Conservation (phyloP, 2,113 vertebrate species). For the Ophthalmolycus amberensis region DNA sequence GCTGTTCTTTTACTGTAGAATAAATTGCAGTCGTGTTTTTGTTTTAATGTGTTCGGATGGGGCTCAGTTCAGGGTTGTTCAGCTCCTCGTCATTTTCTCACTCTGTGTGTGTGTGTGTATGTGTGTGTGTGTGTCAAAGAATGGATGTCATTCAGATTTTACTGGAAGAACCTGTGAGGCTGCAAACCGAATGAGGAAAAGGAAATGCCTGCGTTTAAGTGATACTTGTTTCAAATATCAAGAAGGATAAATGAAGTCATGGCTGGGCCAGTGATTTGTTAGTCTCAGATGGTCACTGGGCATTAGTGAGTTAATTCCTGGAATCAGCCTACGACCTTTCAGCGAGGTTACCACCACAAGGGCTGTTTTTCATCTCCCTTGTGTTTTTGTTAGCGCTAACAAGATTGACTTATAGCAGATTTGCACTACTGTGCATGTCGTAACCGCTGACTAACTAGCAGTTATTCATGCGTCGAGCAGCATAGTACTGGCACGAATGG, state of each 20-base stretch:
- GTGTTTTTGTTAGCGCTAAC: conserved; percentile 74
- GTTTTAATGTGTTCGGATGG: conserved; percentile 64
- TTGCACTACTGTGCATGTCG: conserved; percentile 68
- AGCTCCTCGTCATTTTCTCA: conserved; percentile 52
- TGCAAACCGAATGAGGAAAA: conserved; percentile 24
- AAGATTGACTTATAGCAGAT: conserved; percentile 76
- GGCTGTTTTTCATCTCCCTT: conserved; percentile 68
- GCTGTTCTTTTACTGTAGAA: conserved; percentile 71
- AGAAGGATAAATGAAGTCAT: conserved; percentile 8
- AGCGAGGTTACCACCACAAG: conserved; percentile 67
- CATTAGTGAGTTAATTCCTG: conserved; percentile 60
- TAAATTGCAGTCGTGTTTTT: conserved; percentile 60
- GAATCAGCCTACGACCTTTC: conserved; percentile 64
- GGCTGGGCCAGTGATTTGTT: conserved; percentile 60
- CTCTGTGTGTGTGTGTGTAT: conserved; percentile 39
- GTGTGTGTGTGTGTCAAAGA: conserved; percentile 14
- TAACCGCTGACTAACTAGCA: conserved; percentile 65
- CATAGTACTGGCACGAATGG: conserved; percentile 36
- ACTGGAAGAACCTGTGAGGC: conserved; percentile 32
- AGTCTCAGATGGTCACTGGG: conserved; percentile 50
- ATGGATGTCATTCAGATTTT: conserved; percentile 48
- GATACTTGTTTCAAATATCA: conserved; percentile 36
- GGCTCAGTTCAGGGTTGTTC: conserved; percentile 50
- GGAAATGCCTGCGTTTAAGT: conserved; percentile 10
- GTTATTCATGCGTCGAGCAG: conserved; percentile 58